A percentile compares a stretch with the other conserved stretches of the same genome.
phyloP scores from a whole-genome alignment of 2,888 invertebrate species.

The Trypoxylon attenuatum region DNA sequence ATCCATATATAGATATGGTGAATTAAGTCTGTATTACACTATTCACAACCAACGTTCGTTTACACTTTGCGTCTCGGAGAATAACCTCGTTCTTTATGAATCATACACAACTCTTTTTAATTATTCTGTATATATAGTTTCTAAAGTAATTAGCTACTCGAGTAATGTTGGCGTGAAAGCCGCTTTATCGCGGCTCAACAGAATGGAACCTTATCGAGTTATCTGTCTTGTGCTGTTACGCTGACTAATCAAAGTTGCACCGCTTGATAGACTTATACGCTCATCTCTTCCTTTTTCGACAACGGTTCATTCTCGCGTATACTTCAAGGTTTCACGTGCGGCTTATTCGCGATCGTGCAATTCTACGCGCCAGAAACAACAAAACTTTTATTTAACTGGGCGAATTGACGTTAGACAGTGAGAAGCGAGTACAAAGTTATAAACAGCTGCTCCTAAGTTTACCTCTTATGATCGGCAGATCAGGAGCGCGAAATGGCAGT shows the following conservation, averaged over 20 bases:
- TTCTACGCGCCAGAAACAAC: too few species aligned
- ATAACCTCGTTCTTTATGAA: too few species aligned
- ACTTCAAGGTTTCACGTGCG: background rate
- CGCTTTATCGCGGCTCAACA: slow-evolving; percentile 46
- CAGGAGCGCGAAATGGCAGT: background rate
- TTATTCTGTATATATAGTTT: too few species aligned
- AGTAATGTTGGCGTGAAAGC: slow-evolving; percentile 23
- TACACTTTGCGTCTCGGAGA: background rate
- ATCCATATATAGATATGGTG: too few species aligned
- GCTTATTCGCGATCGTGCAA: too few species aligned
- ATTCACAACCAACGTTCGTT: background rate
- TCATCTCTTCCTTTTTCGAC: background rate
- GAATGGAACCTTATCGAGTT: slow-evolving; percentile 56
- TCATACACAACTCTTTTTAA: too few species aligned
- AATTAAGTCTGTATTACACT: background rate
- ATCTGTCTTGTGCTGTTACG: slow-evolving; percentile 43
- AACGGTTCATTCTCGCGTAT: background rate
- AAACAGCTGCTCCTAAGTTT: background rate
- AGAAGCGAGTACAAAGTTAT: background rate
- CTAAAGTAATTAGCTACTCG: slow-evolving; percentile 16
- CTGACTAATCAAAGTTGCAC: slow-evolving; percentile 46
- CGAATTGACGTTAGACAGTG: too few species aligned
- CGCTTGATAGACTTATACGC: background rate
- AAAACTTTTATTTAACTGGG: too few species aligned
- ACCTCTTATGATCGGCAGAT: background rate